Evolutionary conservation across 1,140 invertebrate species (phyloP).

Genomic region (Trypoxylus dichotomus): DNA sequence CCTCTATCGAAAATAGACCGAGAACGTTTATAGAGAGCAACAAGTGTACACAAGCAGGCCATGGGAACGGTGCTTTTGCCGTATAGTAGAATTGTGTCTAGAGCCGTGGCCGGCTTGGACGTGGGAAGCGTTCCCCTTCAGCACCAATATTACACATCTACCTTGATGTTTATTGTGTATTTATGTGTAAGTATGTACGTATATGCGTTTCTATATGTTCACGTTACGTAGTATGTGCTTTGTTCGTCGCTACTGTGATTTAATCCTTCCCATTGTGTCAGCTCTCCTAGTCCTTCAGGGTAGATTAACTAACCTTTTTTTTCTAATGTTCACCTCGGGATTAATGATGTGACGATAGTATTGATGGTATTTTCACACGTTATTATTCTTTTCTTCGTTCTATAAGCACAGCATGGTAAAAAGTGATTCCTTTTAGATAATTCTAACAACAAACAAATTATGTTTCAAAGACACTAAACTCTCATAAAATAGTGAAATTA

Average conservation of each 20-base stretch:
- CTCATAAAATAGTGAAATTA: too few relatives aligned
- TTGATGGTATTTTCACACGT: neutral
- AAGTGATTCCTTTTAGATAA: too few relatives aligned
- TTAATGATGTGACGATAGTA: neutral
- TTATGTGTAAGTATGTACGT: neutral
- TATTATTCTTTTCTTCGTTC: neutral
- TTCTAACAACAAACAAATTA: too few relatives aligned
- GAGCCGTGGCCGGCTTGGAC: neutral
- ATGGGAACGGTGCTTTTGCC: neutral
- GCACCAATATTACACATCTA: neutral
- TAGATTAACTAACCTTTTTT: neutral
- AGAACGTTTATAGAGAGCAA: constrained; percentile 8
- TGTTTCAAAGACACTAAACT: too few relatives aligned
- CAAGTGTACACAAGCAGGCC: constrained; percentile 13
- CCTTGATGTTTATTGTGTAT: neutral
- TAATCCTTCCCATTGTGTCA: neutral
- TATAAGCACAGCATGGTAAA: neutral
- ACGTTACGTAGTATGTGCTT: neutral
- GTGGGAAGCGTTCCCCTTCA: constrained; percentile 12
- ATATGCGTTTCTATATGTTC: neutral
- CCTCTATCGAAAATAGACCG: constrained; percentile 3
- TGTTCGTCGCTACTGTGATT: neutral
- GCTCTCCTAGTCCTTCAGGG: neutral
- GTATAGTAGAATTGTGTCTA: neutral
- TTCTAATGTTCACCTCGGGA: neutral